Percentiles rank a stretch among this genome's conserved stretches.
Evolutionary conservation across 2,888 invertebrate species (phyloP).

Genomic region (Zonitis immaculata): DNA sequence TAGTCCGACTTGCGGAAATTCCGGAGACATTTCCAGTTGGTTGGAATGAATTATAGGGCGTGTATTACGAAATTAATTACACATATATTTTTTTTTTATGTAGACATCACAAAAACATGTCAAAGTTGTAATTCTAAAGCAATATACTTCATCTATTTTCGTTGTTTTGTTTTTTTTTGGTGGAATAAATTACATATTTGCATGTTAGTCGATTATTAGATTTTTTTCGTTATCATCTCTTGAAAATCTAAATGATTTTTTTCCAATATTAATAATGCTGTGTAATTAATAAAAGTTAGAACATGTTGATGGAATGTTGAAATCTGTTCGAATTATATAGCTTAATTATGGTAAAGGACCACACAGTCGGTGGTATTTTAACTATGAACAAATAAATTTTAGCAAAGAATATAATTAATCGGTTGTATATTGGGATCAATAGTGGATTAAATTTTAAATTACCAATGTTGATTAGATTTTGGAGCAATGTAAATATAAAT

Average conservation of each 20-base stretch:
- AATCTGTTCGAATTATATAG: background rate
- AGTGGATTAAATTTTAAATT: too few species aligned
- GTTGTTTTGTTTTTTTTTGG: background rate
- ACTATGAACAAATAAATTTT: too few species aligned
- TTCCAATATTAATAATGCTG: background rate
- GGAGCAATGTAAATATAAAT: too few species aligned
- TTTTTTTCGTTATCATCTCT: background rate
- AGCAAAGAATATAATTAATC: too few species aligned
- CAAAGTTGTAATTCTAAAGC: too few species aligned
- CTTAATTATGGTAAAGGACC: background rate
- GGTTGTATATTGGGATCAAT: too few species aligned
- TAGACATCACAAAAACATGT: background rate
- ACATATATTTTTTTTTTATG: too few species aligned
- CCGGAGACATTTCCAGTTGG: conserved; percentile 6
- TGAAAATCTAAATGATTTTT: background rate
- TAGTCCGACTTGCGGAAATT: too few species aligned
- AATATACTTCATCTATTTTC: background rate
- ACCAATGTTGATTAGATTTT: too few species aligned
- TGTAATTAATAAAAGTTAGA: background rate
- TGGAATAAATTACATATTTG: background rate
- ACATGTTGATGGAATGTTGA: background rate
- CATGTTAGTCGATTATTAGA: background rate
- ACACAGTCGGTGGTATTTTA: background rate
- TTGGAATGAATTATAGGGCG: too few species aligned
- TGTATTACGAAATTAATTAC: conserved; percentile 5